phyloP scores from a whole-genome alignment of 2,888 invertebrate species.

The Drosophila vallismaia region DNA sequence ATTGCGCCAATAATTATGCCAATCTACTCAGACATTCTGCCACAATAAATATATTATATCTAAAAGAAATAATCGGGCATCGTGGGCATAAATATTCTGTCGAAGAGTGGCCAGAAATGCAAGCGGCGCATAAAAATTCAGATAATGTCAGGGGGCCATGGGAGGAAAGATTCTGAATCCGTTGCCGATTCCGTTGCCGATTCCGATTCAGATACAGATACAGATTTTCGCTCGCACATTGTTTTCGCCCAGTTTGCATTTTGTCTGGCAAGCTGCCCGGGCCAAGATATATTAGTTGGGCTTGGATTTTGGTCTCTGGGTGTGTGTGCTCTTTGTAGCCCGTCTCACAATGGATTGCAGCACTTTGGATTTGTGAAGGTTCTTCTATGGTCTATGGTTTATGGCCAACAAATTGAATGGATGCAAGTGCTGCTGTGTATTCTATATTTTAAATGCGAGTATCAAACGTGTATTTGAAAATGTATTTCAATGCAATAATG shows the following conservation, averaged over 20 bases:
- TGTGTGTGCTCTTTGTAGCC: conserved; percentile 10
- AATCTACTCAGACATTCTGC: conserved; percentile 64
- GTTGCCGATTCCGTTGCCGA: not conserved
- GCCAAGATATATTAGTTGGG: conserved; percentile 35
- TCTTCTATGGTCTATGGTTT: conserved; percentile 38
- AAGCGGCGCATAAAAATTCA: conserved; percentile 45
- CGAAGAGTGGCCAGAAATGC: conserved; percentile 50
- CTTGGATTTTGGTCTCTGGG: not conserved
- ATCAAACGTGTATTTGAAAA: not conserved
- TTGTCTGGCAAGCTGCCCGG: conserved; percentile 62
- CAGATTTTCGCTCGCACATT: conserved; percentile 49
- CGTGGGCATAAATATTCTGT: conserved; percentile 54
- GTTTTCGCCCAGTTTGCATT: conserved; percentile 42
- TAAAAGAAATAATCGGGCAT: conserved; percentile 14
- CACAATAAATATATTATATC: conserved; percentile 68
- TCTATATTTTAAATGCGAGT: not conserved
- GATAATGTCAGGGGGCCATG: conserved; percentile 30
- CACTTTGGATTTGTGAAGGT: conserved; percentile 37
- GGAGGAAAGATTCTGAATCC: conserved; percentile 14
- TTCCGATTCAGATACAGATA: not conserved
- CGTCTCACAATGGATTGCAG: conserved; percentile 52
- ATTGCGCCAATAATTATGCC: conserved; percentile 73
- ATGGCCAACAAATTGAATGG: conserved; percentile 36
- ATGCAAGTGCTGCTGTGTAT: conserved; percentile 11
- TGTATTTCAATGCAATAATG: not conserved